A percentile compares a stretch with the other conserved stretches of the same genome.
Conservation (phyloP, 2,113 vertebrate genomes). For the Myrmecobius fasciatus region DNA sequence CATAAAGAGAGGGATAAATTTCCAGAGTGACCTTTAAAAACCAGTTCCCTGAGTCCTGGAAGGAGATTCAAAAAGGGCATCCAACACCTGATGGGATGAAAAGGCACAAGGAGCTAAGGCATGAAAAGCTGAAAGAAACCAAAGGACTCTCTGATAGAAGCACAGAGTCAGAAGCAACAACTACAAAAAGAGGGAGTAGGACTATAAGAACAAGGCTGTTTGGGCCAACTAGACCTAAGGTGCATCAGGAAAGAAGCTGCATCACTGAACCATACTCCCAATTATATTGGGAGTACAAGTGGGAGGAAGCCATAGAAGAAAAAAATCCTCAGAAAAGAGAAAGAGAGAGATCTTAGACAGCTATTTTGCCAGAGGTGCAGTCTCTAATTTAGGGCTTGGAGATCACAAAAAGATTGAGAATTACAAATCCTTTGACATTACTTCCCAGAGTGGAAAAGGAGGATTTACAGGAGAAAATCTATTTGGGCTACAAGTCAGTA, state of each 20-base stretch:
- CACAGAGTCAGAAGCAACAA: background rate
- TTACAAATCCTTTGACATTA: background rate
- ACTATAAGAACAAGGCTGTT: background rate
- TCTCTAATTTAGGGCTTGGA: background rate
- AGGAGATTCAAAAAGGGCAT: background rate
- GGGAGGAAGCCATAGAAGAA: background rate
- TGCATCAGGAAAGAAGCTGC: background rate
- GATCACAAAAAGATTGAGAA: background rate
- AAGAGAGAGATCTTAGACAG: background rate
- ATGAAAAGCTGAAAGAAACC: background rate
- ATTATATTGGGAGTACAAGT: background rate
- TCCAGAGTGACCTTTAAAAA: background rate
- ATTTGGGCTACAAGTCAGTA: background rate
- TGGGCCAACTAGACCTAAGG: background rate
- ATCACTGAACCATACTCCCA: background rate
- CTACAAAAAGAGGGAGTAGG: background rate
- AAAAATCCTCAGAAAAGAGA: background rate
- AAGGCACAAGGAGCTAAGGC: background rate
- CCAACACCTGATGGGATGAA: background rate
- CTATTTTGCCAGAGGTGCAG: background rate
- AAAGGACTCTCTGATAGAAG: background rate
- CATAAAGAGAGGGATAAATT: background rate
- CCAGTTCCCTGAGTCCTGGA: background rate
- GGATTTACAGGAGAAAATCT: background rate
- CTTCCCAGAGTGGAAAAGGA: background rate